Percentiles rank a stretch among this genome's conserved stretches.
phyloP scores from a whole-genome alignment of 2,888 invertebrate genomes.

The Deilephila porcellus region DNA sequence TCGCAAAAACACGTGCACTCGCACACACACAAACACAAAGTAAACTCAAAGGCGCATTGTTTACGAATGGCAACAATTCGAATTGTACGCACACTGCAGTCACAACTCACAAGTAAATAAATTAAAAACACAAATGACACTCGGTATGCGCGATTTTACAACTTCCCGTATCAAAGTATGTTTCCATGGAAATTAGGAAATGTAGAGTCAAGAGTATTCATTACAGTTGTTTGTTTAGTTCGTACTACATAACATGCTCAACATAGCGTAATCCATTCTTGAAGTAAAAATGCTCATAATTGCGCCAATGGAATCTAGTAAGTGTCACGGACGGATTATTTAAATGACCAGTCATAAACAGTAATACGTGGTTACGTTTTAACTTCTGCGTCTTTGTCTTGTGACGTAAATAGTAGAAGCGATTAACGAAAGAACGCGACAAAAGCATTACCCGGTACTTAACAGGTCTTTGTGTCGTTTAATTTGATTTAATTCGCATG shows the following conservation, averaged over 20 bases:
- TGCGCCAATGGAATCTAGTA: neutral
- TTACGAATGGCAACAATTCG: neutral
- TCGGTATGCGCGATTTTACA: no score
- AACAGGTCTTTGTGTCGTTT: neutral
- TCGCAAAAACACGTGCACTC: constrained; percentile 35
- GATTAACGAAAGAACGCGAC: neutral
- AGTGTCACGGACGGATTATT: neutral
- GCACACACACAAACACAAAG: neutral
- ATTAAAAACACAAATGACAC: neutral
- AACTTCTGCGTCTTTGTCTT: neutral
- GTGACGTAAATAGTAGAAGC: neutral
- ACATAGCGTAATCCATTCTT: neutral
- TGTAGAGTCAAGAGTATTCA: no score
- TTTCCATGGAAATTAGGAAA: no score
- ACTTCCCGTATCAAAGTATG: no score
- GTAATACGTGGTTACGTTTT: neutral
- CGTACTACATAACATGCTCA: neutral
- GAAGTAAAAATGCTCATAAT: neutral
- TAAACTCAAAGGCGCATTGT: constrained; percentile 5
- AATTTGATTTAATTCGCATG: neutral
- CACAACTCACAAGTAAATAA: neutral
- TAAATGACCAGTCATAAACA: neutral
- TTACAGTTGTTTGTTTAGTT: no score
- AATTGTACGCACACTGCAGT: neutral
- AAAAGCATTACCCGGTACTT: neutral